Evolutionary conservation across 2,113 vertebrate species (phyloP).

Genomic region (Eulemur rufifrons): DNA sequence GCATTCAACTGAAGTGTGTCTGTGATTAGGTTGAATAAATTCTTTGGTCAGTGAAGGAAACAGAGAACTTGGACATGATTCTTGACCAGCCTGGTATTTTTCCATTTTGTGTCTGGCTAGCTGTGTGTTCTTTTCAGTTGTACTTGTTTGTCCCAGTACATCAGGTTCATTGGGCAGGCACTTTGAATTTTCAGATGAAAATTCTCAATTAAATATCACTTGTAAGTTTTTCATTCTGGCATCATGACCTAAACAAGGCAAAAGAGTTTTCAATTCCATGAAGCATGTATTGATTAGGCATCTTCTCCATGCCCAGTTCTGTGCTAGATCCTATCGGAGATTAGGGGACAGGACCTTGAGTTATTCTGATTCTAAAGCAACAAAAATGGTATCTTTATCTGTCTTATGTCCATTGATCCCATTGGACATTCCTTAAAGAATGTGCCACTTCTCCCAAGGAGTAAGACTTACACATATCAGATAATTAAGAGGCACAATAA

Average conservation of each 20-base stretch:
- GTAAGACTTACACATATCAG: neutral
- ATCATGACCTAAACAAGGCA: slow-evolving; percentile 6
- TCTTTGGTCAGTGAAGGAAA: slow-evolving; percentile 17
- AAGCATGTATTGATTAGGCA: neutral
- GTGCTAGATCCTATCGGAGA: neutral
- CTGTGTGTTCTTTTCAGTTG: slow-evolving; percentile 8
- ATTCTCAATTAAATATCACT: slow-evolving; percentile 45
- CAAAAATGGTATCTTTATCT: neutral
- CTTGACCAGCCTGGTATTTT: slow-evolving; percentile 60
- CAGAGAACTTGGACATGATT: slow-evolving; percentile 18
- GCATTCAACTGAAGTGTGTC: neutral
- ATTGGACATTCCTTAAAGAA: neutral
- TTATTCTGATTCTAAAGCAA: neutral
- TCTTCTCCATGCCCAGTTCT: neutral
- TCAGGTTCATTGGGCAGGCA: slow-evolving; percentile 22
- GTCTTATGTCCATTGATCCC: neutral
- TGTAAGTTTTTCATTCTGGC: slow-evolving; percentile 23
- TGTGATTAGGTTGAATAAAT: slow-evolving; percentile 8
- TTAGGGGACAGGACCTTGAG: neutral
- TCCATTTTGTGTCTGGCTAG: slow-evolving; percentile 45
- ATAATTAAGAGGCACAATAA: neutral
- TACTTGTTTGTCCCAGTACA: slow-evolving; percentile 18
- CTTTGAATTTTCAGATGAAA: slow-evolving; percentile 59
- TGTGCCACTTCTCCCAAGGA: neutral
- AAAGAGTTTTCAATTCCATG: slow-evolving; percentile 16